phyloP scores from a whole-genome alignment of 2,888 invertebrate species.

The Conops quadrifasciatus region DNA sequence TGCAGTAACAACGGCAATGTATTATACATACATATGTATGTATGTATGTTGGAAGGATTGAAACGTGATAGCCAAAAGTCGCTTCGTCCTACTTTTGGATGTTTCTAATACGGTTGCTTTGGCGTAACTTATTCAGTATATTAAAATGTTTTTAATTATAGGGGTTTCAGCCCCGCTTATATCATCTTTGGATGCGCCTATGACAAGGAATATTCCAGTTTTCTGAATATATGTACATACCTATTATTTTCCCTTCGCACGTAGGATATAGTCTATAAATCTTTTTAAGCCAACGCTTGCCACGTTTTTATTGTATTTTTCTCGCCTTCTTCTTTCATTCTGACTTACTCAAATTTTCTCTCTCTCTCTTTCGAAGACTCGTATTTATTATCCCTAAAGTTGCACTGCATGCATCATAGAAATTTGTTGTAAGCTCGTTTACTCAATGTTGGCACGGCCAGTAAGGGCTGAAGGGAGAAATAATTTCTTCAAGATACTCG shows the following conservation, averaged over 20 bases:
- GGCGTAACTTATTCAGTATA: too few species aligned
- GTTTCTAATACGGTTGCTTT: too few species aligned
- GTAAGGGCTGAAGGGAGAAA: neutral
- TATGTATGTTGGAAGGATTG: too few species aligned
- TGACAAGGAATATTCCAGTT: too few species aligned
- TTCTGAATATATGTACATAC: too few species aligned
- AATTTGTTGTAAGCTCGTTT: neutral
- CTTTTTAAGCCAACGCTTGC: constrained; percentile 61
- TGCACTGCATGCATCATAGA: neutral
- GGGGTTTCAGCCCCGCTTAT: too few species aligned
- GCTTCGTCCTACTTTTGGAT: too few species aligned
- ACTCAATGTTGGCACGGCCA: neutral
- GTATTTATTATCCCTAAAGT: constrained; percentile 7
- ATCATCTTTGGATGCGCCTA: too few species aligned
- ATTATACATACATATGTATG: too few species aligned
- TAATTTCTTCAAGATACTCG: constrained; percentile 17
- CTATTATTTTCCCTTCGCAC: too few species aligned
- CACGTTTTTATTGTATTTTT: constrained; percentile 55
- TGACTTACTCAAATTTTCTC: neutral
- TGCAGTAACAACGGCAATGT: constrained; percentile 33
- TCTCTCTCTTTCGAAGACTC: neutral
- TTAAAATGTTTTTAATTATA: too few species aligned
- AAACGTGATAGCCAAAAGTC: too few species aligned
- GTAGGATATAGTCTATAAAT: constrained; percentile 54
- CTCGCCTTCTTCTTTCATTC: constrained; percentile 6